Evolutionary conservation across 1,140 invertebrate species (phyloP).

Genomic region (Drosophila sechellia): DNA sequence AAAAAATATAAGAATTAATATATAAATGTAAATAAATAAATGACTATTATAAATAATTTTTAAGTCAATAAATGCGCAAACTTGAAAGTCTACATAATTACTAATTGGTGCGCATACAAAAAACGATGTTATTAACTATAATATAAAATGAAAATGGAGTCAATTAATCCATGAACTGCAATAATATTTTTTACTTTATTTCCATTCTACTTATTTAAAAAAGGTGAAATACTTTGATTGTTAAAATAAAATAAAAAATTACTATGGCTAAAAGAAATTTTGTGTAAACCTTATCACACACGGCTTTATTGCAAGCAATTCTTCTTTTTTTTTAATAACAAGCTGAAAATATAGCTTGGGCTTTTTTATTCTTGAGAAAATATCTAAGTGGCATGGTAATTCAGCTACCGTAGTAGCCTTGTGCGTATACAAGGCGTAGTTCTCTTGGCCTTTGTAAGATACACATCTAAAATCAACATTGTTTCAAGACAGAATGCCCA

Average conservation of each 20-base stretch:
- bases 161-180: neutral
- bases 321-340: neutral
- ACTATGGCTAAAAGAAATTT: neutral
- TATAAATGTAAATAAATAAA: constrained; percentile 41
- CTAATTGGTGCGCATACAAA: neutral
- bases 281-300: neutral
- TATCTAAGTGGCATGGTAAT: no score
- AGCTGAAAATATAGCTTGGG: no score
- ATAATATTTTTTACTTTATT: neutral
- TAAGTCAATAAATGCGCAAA: neutral
- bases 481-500: neutral
- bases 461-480: neutral
- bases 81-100: neutral
- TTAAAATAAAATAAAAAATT: neutral
- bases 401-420: no score
- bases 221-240: neutral
- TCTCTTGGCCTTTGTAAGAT: neutral
- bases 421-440: neutral
- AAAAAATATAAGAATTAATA: constrained; percentile 7
- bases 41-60: neutral
- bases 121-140: neutral
- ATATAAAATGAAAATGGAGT: neutral
- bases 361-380: no score
- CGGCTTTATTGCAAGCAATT: neutral
- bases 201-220: neutral